Evolutionary conservation across 1,140 invertebrate species (phyloP).

Genomic region (Drosophila varians): DNA sequence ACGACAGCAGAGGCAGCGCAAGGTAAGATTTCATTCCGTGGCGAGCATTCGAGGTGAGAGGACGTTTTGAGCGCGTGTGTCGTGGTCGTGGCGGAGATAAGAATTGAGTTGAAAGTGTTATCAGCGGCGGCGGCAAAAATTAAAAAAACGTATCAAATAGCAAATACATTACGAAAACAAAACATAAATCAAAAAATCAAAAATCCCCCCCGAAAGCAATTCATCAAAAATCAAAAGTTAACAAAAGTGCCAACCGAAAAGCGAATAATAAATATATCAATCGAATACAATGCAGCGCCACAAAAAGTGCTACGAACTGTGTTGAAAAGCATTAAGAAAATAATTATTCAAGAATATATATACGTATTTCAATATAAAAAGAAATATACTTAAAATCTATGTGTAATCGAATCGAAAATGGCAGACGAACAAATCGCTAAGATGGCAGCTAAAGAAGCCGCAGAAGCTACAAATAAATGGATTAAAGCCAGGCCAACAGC

Average conservation of each 20-base stretch:
- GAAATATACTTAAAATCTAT: slow-evolving; percentile 15
- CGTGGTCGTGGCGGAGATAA: slow-evolving; percentile 30
- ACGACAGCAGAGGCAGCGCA: slow-evolving; percentile 8
- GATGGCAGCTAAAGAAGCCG: slow-evolving; percentile 31
- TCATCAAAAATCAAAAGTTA: slow-evolving; percentile 17
- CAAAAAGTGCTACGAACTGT: slow-evolving; percentile 45
- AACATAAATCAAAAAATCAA: not conserved
- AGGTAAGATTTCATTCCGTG: slow-evolving; percentile 76
- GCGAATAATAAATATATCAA: slow-evolving; percentile 9
- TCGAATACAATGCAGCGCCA: slow-evolving; percentile 40
- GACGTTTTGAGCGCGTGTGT: slow-evolving; percentile 63
- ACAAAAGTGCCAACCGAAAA: slow-evolving; percentile 19
- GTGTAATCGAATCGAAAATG: slow-evolving; percentile 51
- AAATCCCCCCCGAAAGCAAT: slow-evolving; percentile 8
- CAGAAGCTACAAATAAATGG: slow-evolving; percentile 68
- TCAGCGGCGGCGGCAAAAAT: slow-evolving; percentile 5
- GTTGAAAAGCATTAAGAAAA: slow-evolving; percentile 20
- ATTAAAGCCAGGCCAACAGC: slow-evolving; percentile 53
- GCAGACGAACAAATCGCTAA: slow-evolving; percentile 18
- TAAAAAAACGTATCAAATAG: slow-evolving; percentile 27
- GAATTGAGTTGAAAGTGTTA: slow-evolving; percentile 30
- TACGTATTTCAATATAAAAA: not conserved
- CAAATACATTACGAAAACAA: slow-evolving; percentile 9
- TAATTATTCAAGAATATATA: slow-evolving; percentile 10
- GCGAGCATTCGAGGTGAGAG: slow-evolving; percentile 65